These are phyloP conservation scores for Lamellibrachia luymesi DNA, from an alignment of 1,140 invertebrate species.

Conservation along the genomic window DNA sequence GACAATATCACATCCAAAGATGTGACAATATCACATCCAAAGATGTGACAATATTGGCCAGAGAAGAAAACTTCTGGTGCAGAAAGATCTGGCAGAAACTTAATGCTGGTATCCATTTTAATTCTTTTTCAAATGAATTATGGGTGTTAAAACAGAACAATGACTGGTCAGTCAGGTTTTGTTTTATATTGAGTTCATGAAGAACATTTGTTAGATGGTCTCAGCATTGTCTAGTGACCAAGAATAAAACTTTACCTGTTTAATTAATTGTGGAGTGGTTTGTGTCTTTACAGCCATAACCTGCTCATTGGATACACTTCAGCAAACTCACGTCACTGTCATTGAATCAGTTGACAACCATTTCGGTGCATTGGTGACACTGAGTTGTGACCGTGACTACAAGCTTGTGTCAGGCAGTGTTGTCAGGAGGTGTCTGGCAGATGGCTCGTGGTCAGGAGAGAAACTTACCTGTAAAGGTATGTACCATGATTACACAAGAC, in stretches of 20 bases:
- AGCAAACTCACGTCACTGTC: not conserved
- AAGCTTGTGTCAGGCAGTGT: not conserved
- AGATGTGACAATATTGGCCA: too few species aligned
- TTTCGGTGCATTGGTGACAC: not conserved
- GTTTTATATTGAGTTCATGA: not conserved
- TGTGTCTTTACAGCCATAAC: not conserved
- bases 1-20: too few species aligned
- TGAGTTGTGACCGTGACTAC: slow-evolving; percentile 1
- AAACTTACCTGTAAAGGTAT: not conserved
- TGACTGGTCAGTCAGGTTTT: not conserved
- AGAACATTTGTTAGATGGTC: not conserved
- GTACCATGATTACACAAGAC: not conserved
- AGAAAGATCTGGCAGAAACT: too few species aligned
- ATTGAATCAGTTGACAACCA: not conserved
- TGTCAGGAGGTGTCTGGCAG: not conserved
- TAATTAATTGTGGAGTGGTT: not conserved
- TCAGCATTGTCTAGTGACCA: not conserved
- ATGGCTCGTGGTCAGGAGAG: slow-evolving; percentile 6
- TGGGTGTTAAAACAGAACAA: not conserved
- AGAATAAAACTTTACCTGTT: not conserved
- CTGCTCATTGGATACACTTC: not conserved
- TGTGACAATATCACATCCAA: too few species aligned
- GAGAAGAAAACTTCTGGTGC: too few species aligned
- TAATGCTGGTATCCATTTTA: too few species aligned
- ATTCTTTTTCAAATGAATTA: not conserved